A percentile compares a stretch with the other conserved stretches of the same genome.
Conservation (phyloP, 2,888 invertebrate species). For the Priocnemis perturbator region DNA sequence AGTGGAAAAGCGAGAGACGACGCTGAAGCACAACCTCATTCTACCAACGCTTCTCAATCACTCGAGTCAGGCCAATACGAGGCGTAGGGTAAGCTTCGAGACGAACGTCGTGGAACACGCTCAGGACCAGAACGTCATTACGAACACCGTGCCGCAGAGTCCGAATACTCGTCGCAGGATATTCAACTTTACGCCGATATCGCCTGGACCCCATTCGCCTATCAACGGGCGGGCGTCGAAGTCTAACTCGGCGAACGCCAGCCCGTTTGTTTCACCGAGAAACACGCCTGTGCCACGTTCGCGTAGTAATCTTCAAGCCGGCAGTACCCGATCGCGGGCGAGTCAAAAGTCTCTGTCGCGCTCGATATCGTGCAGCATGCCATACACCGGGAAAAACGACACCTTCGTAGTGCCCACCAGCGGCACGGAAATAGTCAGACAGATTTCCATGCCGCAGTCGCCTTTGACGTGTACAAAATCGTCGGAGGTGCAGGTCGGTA, state of each 20-base stretch:
- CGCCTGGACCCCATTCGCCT: slow-evolving; percentile 85
- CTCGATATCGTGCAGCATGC: slow-evolving; percentile 71
- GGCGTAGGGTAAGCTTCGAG: slow-evolving; percentile 79
- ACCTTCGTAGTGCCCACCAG: slow-evolving; percentile 71
- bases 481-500: slow-evolving; percentile 61
- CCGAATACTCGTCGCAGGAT: slow-evolving; percentile 87
- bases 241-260: slow-evolving; percentile 83
- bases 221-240: slow-evolving; percentile 77
- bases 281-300: slow-evolving; percentile 85
- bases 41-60: slow-evolving; percentile 71
- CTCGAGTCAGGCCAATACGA: slow-evolving; percentile 61
- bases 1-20: slow-evolving; percentile 62
- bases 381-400: slow-evolving; percentile 64
- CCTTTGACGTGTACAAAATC: slow-evolving; percentile 61
- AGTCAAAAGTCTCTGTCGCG: slow-evolving; percentile 66
- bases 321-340: slow-evolving; percentile 65
- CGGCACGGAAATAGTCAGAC: slow-evolving; percentile 56
- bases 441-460: slow-evolving; percentile 56
- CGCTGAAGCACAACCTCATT: slow-evolving; percentile 65
- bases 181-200: slow-evolving; percentile 91
- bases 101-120: slow-evolving; percentile 71
- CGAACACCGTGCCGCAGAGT: slow-evolving; percentile 81
- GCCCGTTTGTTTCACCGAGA: slow-evolving; percentile 89
- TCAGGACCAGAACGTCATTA: slow-evolving; percentile 63
- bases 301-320: slow-evolving; percentile 78